These are phyloP conservation scores for Ailurus styani DNA, from an alignment of 2,113 vertebrate species.

Conservation along the genomic window DNA sequence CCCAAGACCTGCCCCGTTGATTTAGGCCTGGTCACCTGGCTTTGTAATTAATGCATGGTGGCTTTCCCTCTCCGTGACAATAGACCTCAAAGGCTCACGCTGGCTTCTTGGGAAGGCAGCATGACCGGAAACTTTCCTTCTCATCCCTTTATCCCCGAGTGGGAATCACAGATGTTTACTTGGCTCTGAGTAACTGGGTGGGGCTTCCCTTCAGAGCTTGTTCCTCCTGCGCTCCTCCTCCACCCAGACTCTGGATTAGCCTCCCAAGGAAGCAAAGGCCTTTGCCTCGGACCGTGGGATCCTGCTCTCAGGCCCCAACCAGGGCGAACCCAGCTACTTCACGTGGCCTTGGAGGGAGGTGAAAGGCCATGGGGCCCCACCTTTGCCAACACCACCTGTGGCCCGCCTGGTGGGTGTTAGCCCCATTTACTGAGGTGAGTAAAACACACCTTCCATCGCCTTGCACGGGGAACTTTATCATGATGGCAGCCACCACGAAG, in stretches of 20 bases:
- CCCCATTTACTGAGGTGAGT: too few relatives aligned
- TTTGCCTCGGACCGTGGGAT: background rate
- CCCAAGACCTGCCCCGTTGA: background rate
- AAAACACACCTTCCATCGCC: background rate
- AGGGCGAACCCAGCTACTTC: background rate
- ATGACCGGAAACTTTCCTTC: background rate
- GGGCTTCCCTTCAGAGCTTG: background rate
- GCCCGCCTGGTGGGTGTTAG: background rate
- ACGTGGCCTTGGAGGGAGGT: rapidly evolving
- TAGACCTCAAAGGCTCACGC: rapidly evolving
- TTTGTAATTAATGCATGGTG: rapidly evolving
- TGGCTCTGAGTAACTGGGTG: constrained; percentile 34
- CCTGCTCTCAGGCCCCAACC: background rate
- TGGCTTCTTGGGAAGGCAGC: background rate
- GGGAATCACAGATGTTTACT: background rate
- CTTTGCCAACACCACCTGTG: rapidly evolving
- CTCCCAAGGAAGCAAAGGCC: background rate
- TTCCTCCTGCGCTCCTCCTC: background rate
- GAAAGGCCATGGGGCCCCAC: background rate
- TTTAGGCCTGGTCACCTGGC: rapidly evolving
- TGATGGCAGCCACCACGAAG: rapidly evolving
- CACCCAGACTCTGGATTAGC: background rate
- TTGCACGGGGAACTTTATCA: background rate
- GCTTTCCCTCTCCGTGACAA: rapidly evolving
- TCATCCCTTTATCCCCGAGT: background rate